phyloP scores from a whole-genome alignment of 1,140 invertebrate genomes.

The Drosophila carrolli region DNA sequence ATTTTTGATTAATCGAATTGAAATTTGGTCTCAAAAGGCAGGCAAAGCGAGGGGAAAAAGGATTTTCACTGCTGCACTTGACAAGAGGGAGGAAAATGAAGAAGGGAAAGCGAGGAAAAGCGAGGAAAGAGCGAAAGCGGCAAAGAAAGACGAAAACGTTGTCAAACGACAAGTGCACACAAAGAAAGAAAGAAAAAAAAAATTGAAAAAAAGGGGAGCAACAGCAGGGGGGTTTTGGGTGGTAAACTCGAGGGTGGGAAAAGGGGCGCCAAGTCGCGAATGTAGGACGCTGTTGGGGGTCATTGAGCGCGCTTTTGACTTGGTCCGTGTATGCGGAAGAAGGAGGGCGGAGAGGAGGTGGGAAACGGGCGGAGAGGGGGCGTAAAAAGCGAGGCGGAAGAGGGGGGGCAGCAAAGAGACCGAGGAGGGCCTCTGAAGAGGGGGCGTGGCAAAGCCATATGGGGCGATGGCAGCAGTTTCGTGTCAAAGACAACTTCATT shows the following conservation, averaged over 20 bases:
- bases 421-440: not conserved
- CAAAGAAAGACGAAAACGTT: constrained; percentile 38
- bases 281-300: constrained; percentile 69
- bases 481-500: constrained; percentile 71
- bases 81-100: constrained; percentile 3
- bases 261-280: constrained; percentile 41
- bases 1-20: constrained; percentile 44
- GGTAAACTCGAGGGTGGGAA: constrained; percentile 2
- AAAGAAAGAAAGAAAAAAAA: constrained; percentile 10
- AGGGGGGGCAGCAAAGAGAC: not conserved
- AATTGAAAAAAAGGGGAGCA: constrained; percentile 19
- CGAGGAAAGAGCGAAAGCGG: constrained; percentile 34
- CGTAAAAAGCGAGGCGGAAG: not conserved
- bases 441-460: constrained; percentile 41
- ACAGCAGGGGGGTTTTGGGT: constrained; percentile 1
- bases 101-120: constrained; percentile 24
- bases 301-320: constrained; percentile 46
- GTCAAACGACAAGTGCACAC: constrained; percentile 69
- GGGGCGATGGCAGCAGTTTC: constrained; percentile 46
- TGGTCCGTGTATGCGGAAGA: constrained; percentile 9
- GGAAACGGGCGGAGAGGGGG: not conserved
- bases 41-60: not conserved
- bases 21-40: constrained; percentile 9
- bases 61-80: constrained; percentile 43
- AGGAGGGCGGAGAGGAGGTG: not conserved